Base-by-base conservation (phyloP, 2,888 invertebrate genomes). In the Sericinus montela region DNA sequence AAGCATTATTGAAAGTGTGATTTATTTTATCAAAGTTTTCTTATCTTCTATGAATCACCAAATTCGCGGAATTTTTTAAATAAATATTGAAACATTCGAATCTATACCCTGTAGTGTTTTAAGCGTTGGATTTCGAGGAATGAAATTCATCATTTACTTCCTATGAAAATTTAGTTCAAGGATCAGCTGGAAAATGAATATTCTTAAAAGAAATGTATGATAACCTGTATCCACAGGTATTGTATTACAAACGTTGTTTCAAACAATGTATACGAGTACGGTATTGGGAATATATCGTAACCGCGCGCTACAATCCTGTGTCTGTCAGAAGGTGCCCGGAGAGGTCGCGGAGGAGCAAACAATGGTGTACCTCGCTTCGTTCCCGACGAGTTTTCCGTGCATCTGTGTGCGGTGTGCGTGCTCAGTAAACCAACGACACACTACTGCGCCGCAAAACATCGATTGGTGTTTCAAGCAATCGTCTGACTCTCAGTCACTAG, bases 391-490 rank as follows among this genome's bases (percentile, higher is more conserved):
- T 58, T 56, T 60, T 61, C 61, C 55, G 60, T 55, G 64, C 57
- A 60, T 46, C 54, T 69, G 74, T 70, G 75, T 72, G 77, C 67
- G 68, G 74, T 70, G 75, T 72, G 77, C 67, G 68, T 48, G 16
- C 51, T 43, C 47, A 52, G 49, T 62, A 60, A 56, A 45, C 66
- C 62, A 63, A 51, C 46, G 72, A 67, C 78, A 78, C 81, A 76
- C 64, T 62, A 67, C 65, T 62, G 65, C 67, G 71, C 72, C 75
- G 77, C 76, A 78, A 77, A 83, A 81, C 87, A 87, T 88, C 83
- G 87, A 87, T 87, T 86, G 80, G 75, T 76, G 76, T 80, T 73
- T 78, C 75, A 68, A 71, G 72, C 76, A 72, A 68, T 71, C 74
- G 67, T 54, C 72, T 79, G 41, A 46, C n/a, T n/a, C 34, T 47